Base-by-base conservation (phyloP, 1,140 invertebrate species). In the Vanessa atalanta region DNA sequence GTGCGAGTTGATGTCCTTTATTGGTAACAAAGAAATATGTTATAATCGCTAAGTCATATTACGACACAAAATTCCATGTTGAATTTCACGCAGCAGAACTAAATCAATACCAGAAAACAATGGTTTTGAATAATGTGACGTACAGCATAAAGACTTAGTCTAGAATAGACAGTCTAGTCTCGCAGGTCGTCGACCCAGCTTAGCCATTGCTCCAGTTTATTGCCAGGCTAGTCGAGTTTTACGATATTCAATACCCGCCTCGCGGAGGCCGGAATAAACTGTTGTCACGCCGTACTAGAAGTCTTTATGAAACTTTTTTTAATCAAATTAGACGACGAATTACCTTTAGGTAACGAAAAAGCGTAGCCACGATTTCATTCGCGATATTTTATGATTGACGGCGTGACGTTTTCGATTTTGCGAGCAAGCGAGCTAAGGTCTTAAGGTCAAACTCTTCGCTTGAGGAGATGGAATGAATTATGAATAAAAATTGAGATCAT, bases 181-280 rank as follows among this genome's bases (percentile, higher is more conserved):
- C 37, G 16, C 23, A 53, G 65, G 65, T 67, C 65, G 50, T 14
- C 65, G 65, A 67, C 65, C 65, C 47, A 51, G 48, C 65, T 66
- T 23, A 66, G 48, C 65, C 20, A 55, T 67, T 67, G 65, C 65
- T 55, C 65, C 65, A 67, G 26, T 67, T 66, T 67, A 67, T 53
- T 55, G 50, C 50, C 53, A 16, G 50, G 65, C 48, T 31, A 51
- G 65, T 64, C 31, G 65, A 51, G 50, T 53, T 67, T 67, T 67
- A 67, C 65, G 50, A 37, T 47, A 67, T 55, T 55, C 37, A 48
- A 67, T 67, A 67, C 50, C 26, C 65, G 65, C 26, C 47, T 16
- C 65, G 37, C 50, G 65, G 53, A 67, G 65, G 65, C 53, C 50
- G 15, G 37, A 47, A 51, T 23, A 23, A 23, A 67, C 65, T 67